These are phyloP conservation scores for Drosophila nasuta DNA, from an alignment of 1,140 invertebrate species.

Conservation along the genomic window DNA sequence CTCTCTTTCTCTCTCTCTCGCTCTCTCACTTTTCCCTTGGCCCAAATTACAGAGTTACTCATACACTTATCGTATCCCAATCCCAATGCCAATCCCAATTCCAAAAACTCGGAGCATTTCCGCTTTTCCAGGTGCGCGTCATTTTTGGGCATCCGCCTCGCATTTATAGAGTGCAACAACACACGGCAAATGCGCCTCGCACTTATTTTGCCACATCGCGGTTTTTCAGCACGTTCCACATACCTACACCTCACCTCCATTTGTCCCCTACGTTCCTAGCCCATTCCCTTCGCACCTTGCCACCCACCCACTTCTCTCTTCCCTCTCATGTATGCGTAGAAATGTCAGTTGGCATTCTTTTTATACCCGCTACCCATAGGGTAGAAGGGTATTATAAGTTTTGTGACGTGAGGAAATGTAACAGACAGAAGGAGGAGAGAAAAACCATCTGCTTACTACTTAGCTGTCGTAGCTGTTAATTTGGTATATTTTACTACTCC, in stretches of 20 bases:
- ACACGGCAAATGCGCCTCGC: slow-evolving; percentile 31
- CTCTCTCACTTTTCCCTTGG: not conserved
- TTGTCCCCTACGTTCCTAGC: too few species aligned
- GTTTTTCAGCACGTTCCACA: slow-evolving; percentile 70
- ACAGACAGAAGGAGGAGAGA: too few species aligned
- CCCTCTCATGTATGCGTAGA: slow-evolving; percentile 32
- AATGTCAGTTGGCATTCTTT: slow-evolving; percentile 49
- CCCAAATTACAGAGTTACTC: slow-evolving; percentile 32
- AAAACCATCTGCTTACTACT: too few species aligned
- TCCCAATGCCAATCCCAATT: not conserved
- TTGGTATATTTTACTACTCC: too few species aligned
- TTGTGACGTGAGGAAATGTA: too few species aligned
- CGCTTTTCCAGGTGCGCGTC: slow-evolving; percentile 26
- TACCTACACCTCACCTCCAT: not conserved
- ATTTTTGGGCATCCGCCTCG: slow-evolving; percentile 3
- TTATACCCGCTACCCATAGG: not conserved
- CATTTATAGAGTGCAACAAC: slow-evolving; percentile 27
- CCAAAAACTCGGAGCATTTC: slow-evolving; percentile 2
- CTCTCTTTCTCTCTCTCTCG: too few species aligned
- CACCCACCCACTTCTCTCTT: not conserved
- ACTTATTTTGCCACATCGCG: slow-evolving; percentile 58
- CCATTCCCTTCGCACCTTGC: not conserved
- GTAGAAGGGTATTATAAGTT: too few species aligned
- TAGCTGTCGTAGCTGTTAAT: too few species aligned
- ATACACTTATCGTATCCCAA: not conserved